These are phyloP conservation scores for Drosophila borborema DNA, from an alignment of 2,888 invertebrate species.

Conservation along the genomic window DNA sequence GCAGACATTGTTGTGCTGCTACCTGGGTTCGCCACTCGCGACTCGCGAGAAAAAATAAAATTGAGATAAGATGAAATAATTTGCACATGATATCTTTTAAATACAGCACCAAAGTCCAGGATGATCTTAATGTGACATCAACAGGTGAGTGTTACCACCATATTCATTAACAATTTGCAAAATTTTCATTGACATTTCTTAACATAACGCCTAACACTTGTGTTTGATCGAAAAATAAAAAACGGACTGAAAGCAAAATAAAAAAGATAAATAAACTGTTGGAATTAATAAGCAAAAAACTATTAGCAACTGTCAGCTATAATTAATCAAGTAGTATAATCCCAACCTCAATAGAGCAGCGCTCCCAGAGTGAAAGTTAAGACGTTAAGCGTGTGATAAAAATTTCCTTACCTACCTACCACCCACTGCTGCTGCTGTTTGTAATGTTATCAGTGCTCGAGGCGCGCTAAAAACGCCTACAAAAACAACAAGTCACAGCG, in stretches of 20 bases:
- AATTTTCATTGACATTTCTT: constrained; percentile 10
- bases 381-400: constrained; percentile 33
- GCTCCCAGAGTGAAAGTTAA: constrained; percentile 28
- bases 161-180: background rate
- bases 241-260: constrained; percentile 9
- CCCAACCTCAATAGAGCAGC: background rate
- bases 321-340: background rate
- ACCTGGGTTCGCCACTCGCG: constrained; percentile 30
- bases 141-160: constrained; percentile 31
- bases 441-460: constrained; percentile 68
- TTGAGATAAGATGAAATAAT: constrained; percentile 48
- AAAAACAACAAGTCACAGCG: constrained; percentile 22
- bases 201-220: constrained; percentile 52
- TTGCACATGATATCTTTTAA: constrained; percentile 4
- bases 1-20: constrained; percentile 40
- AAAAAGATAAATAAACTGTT: constrained; percentile 39
- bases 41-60: constrained; percentile 43
- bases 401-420: constrained; percentile 32
- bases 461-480: constrained; percentile 67
- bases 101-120: constrained; percentile 11
- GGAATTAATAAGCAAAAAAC: constrained; percentile 2
- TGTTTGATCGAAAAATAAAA: constrained; percentile 27
- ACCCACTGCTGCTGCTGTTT: constrained; percentile 40
- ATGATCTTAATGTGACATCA: constrained; percentile 22
- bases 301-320: constrained; percentile 1